Conservation (phyloP, 53 echinoderm and acorn worm genomes). For the Antedon mediterranea region DNA sequence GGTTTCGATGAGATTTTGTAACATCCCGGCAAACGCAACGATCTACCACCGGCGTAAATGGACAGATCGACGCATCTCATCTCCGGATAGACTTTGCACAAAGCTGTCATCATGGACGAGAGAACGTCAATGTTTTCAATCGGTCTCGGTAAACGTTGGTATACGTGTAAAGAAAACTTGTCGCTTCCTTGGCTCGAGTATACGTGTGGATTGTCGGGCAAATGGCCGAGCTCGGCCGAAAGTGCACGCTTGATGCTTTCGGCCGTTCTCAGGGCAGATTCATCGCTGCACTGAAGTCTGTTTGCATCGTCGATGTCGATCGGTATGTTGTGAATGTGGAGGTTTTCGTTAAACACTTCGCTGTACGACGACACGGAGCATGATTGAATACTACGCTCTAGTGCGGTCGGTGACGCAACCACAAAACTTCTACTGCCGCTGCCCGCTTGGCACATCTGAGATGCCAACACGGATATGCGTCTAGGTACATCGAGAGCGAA, state of each 20-base stretch:
- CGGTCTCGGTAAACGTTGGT: neutral
- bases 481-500: neutral
- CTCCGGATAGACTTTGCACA: neutral
- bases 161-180: neutral
- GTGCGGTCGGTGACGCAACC: neutral
- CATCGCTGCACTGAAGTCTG: neutral
- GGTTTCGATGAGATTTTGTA: neutral
- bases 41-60: neutral
- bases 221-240: neutral
- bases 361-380: neutral
- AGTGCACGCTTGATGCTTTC: neutral
- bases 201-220: neutral
- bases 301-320: neutral
- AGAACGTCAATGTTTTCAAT: neutral
- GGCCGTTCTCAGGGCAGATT: neutral
- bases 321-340: neutral
- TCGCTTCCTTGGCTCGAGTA: neutral
- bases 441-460: neutral
- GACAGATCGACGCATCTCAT: neutral
- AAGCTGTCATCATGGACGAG: neutral
- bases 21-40: neutral
- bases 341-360: neutral
- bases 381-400: neutral
- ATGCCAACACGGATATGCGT: neutral
- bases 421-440: neutral